These are phyloP conservation scores for Cheilinus undulatus DNA, from an alignment of 2,113 vertebrate species.

Conservation along the genomic window DNA sequence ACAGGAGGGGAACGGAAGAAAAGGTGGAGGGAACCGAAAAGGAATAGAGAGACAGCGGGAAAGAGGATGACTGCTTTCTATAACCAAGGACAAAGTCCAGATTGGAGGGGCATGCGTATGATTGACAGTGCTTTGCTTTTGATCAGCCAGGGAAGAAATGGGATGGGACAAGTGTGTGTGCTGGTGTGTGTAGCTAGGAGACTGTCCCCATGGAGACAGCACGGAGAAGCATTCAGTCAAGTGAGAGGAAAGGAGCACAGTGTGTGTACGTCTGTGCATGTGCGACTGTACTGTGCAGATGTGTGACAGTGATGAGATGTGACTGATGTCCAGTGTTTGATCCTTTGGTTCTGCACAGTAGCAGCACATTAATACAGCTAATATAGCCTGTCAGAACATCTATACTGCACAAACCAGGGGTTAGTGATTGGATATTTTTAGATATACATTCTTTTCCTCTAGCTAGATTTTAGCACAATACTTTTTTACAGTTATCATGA, in stretches of 20 bases:
- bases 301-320: conserved; percentile 66
- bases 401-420: no score
- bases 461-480: no score
- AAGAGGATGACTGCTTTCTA: conserved; percentile 46
- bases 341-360: conserved; percentile 35
- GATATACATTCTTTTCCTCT: no score
- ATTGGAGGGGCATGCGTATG: conserved; percentile 53
- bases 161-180: conserved; percentile 58
- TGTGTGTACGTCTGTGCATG: conserved; percentile 19
- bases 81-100: conserved; percentile 66
- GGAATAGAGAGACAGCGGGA: conserved; percentile 23
- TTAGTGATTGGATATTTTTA: no score
- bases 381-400: no score
- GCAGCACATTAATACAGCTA: conserved; percentile 34
- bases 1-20: conserved; percentile 8
- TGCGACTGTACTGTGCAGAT: conserved; percentile 24
- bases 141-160: conserved; percentile 73
- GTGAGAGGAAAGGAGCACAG: conserved; percentile 49
- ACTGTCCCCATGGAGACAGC: conserved; percentile 76
- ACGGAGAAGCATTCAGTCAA: conserved; percentile 60
- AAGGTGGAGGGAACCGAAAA: conserved; percentile 21
- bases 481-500: no score
- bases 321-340: conserved; percentile 60
- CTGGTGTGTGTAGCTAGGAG: conserved; percentile 59
- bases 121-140: conserved; percentile 75